Percentiles rank a stretch among this genome's conserved stretches.
Conservation (phyloP, 2,113 vertebrate species). For the Gila orcuttii region DNA sequence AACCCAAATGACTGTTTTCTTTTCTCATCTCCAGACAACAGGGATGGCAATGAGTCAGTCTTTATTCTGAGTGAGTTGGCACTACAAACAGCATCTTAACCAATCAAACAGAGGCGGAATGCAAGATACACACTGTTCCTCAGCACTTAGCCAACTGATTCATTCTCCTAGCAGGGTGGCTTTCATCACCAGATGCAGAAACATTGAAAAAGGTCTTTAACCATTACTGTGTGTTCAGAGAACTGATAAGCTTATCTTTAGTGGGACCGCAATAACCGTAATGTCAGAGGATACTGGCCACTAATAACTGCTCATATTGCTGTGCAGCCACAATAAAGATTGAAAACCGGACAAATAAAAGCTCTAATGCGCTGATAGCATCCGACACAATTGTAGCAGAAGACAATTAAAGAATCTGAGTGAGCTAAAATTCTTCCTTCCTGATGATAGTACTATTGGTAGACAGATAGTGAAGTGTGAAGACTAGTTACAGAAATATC, state of each 20-base stretch:
- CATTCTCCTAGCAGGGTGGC: not conserved
- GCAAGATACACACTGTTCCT: constrained; percentile 23
- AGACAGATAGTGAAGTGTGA: not conserved
- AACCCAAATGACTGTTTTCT: constrained; percentile 2
- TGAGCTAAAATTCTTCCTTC: not conserved
- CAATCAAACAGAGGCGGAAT: constrained; percentile 8
- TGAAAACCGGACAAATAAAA: constrained; percentile 16
- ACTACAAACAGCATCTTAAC: constrained; percentile 23
- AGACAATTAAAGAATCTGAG: constrained; percentile 23
- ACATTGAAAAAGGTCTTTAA: constrained; percentile 5
- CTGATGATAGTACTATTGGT: not conserved
- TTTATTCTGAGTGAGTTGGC: not conserved
- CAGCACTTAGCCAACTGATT: not conserved
- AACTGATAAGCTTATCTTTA: constrained; percentile 59
- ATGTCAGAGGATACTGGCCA: constrained; percentile 56
- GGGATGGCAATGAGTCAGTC: constrained; percentile 1
- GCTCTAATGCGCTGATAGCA: constrained; percentile 2
- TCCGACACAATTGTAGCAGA: not conserved
- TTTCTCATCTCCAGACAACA: not conserved
- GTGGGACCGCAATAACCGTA: constrained; percentile 50
- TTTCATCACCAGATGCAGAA: constrained; percentile 9
- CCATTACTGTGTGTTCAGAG: not conserved
- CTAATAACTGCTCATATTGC: constrained; percentile 47
- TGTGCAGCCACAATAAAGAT: constrained; percentile 11
- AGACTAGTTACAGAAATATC: not conserved